A percentile compares a stretch with the other conserved stretches of the same genome.
phyloP scores from a whole-genome alignment of 2,113 vertebrate genomes.

The Corythaixoides concolor region DNA sequence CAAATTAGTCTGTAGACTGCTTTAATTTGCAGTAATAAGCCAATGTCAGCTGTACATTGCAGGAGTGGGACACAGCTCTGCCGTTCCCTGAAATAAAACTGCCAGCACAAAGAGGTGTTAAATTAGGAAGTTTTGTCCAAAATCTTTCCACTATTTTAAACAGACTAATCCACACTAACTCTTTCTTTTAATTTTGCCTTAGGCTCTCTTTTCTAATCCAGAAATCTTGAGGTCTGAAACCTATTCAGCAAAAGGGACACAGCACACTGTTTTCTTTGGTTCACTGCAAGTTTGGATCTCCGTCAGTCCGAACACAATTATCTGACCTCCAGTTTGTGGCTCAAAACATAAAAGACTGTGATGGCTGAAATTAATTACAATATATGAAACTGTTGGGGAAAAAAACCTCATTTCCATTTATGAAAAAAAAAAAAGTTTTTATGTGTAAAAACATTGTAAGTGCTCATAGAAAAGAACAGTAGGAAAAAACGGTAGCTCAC shows the following conservation, averaged over 20 bases:
- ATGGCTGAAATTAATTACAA: not conserved
- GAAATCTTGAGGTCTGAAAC: not conserved
- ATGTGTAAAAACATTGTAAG: not conserved
- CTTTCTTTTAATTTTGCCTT: not conserved
- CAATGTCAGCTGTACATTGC: not conserved
- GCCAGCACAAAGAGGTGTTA: not conserved
- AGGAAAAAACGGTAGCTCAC: not conserved
- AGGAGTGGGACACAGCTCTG: not conserved
- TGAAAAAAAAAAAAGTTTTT: fast-evolving
- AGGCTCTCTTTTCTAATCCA: not conserved
- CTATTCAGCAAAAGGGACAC: not conserved
- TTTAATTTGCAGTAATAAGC: not conserved
- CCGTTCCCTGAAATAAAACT: not conserved
- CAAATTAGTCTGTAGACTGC: not conserved
- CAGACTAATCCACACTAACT: not conserved
- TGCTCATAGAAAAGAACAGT: not conserved
- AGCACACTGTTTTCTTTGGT: not conserved
- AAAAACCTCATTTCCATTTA: not conserved
- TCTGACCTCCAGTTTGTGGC: not conserved
- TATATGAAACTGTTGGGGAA: not conserved
- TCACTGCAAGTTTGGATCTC: not conserved
- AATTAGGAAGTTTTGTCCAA: not conserved
- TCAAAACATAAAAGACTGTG: not conserved
- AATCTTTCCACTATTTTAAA: not conserved
- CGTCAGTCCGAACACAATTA: not conserved